Conservation (phyloP, 2,113 vertebrate species). For the Dipodomys stephensi region DNA sequence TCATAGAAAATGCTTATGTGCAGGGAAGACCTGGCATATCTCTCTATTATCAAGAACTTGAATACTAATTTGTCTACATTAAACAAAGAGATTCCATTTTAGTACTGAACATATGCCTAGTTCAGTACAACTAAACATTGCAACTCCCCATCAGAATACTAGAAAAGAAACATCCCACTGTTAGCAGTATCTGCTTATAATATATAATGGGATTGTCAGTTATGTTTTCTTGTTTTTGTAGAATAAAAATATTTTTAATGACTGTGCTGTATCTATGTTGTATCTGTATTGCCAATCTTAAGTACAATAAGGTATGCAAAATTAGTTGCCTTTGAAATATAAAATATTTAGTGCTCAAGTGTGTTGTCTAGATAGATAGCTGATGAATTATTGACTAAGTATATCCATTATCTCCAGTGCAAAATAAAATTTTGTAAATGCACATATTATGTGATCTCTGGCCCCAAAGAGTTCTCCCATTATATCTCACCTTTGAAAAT, state of each 20-base stretch:
- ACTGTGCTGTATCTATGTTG: not conserved
- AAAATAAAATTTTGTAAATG: not conserved
- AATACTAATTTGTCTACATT: no score
- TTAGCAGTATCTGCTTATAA: not conserved
- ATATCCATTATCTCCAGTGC: fast-evolving
- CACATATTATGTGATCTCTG: not conserved
- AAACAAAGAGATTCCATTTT: not conserved
- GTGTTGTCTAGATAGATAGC: not conserved
- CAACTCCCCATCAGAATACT: not conserved
- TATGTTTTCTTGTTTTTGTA: not conserved
- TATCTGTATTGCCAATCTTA: not conserved
- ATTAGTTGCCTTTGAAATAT: not conserved
- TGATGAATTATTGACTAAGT: not conserved
- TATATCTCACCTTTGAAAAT: conserved; percentile 40
- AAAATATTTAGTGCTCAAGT: not conserved
- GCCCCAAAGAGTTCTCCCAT: not conserved
- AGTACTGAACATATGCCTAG: not conserved
- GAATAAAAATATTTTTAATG: not conserved
- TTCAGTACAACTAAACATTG: not conserved
- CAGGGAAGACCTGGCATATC: no score
- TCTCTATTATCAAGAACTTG: no score
- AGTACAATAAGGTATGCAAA: not conserved
- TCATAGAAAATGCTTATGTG: no score
- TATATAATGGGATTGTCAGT: not conserved
- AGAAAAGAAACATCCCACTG: not conserved